Base-by-base conservation (phyloP, 2,888 invertebrate genomes). In the Brenthis ino region DNA sequence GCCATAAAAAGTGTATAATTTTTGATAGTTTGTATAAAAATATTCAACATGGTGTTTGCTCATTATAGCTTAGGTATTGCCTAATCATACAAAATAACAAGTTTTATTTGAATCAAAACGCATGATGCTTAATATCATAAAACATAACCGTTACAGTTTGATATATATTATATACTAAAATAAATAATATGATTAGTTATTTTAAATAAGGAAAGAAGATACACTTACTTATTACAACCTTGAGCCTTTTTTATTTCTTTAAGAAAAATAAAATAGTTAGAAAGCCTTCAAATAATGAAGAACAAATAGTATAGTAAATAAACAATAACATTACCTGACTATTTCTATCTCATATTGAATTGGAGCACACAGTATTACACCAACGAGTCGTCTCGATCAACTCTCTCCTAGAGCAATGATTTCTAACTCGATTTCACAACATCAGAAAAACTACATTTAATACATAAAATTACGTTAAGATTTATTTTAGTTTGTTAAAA, bases 371-470 rank as follows among this genome's bases (percentile, higher is more conserved):
- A 65, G 65, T 73, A 71, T 68, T 11, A 43, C 1, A 70, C 57
- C 56, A 66, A 65, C 67, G 61, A 61, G 71, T 73, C 67, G 73
- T 68, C 70, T 55, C 71, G 63, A 76, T 75, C 72, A 68, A 73
- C 75, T 75, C 75, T 75, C 76, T 73, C 76, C 70, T 65, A 71
- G 68, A 72, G 71, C 50, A 58, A 72, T 55, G 68, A 67, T 70
- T 72, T 74, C 72, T 68, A 72, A 65, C 68, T 71, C 57, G 70
- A 61, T 70, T 67, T 65, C 64, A 64, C 72, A 70, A 70, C 61
- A 24, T 37, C 16, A 56, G 8, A 58, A 58, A 14, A 48, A 48
- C 43, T 24, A 14, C 24, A 58, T 48, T 24, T 48, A 11, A 20
- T 24, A 14, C 4, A 48, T 24, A 8, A 58, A 58, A 47, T 1